Evolutionary conservation across 1,140 invertebrate genomes (phyloP), one percentile per base, ranked within the genome.

Genomic region (Sycophaga agraensis): DNA sequence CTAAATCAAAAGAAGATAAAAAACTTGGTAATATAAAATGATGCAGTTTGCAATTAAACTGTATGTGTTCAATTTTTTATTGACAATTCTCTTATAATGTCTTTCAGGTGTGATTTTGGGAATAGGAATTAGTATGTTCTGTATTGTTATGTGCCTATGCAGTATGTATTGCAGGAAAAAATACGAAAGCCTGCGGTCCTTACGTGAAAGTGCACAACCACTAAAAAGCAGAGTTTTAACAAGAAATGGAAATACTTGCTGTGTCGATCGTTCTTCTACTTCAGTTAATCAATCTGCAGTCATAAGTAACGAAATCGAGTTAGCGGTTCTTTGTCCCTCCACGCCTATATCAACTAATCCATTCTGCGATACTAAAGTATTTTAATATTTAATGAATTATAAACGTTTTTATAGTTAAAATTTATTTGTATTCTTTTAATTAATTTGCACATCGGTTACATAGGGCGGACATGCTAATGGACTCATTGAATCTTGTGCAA

Each of bases 391-490:
- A 17, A 24, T 8, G 8, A 11, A 21, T 31, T 11, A 31, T 31
- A 31, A 6, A 31, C 11, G 28, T 31, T 31, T 31, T 31, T 31
- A 31, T 31, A 6, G 4, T 6, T 31, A 11, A 31, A 31, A 31
- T 7, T 16, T 1, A 48, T 16, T 42, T 42, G 16, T 8, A 11
- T 31, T 31, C 28, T 31, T 31, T 31, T 11, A 31, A 37, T 49
- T 9, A 34, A 51, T 14, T 34, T 59, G 12, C 16, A 31, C 24
- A 22, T 42, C 45, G 43, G 22, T 17, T 35, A 4, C 50, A 11
- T 45, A 84, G 83, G 82, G 82, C 64, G 72, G 69, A 21, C 73
- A 73, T 53, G 68, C 73, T n/a, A 82, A 82, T 68, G 80, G 80
- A 22, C 66, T 77, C 46, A 66, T 78, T 6, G 82, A 82, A 66